Base-by-base conservation (phyloP, 2,888 invertebrate species). In the Drosophila cognata region DNA sequence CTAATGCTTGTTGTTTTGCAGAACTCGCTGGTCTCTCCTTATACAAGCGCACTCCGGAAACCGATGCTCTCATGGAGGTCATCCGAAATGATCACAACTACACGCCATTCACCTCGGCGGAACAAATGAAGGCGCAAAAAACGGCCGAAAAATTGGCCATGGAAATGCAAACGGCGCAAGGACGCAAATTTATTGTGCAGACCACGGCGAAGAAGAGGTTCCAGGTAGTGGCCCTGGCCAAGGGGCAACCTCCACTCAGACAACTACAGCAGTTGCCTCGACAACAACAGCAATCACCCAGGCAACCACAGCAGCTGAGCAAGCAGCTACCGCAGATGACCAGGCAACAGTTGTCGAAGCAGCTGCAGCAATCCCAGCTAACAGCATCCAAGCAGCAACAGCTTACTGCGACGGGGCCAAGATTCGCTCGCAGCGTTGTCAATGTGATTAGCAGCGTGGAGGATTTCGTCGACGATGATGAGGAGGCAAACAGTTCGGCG, bases 1-100 rank as follows among this genome's bases (percentile, higher is more conserved):
- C 7, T 62, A n/a, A 59, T 56, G 28, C 51, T 73, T 33, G 18
- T 25, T 68, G 0, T 33, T 60, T 75, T 74, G 28, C 65, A 93
- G 92, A 91, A 77, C 84, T 91, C 28, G 93, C 93, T 36, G 93
- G 93, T 0, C 80, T 92, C 8, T 90, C 92, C 21, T 84, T 92
- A n/a, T 82, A 90, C 21, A 91, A 92, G 59, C 87, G 91, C 16
- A 90, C 91, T 35, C 90, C 92, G 10, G 93, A 93, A 61, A 86
- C 89, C n/a, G 93, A 93, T 59, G 92, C 93, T 25, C 82, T 91
- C 50, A 57, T 92, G 35, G 88, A 88, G 64, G 84, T 96, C 6
- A 95, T 96, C 82, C 95, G 95, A 88, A 95, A 97, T 93, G 97
- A 97, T 92, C 97, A 97, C 90, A 97, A 97, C 90, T 97, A 97